Percentiles rank a stretch among this genome's conserved stretches.
Evolutionary conservation across 1,140 invertebrate genomes (phyloP).

Genomic region (Dryas iulia): DNA sequence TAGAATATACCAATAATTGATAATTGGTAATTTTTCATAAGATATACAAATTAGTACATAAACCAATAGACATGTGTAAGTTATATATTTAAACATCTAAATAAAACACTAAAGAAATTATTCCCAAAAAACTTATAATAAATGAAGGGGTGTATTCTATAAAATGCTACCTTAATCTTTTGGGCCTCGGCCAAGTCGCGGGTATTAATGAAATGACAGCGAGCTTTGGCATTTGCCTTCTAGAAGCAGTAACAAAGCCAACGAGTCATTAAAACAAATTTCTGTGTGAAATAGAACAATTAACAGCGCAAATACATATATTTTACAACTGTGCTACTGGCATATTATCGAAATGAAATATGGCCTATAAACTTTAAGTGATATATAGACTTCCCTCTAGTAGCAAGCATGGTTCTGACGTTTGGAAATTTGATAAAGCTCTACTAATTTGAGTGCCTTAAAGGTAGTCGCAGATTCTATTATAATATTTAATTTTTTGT

Average conservation of each 20-base stretch:
- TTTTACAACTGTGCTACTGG: too few relatives aligned
- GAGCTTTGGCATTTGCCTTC: background rate
- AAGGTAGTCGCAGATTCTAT: background rate
- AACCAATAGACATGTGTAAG: too few relatives aligned
- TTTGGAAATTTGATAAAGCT: background rate
- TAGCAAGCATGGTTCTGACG: background rate
- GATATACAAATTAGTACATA: too few relatives aligned
- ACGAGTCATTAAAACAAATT: background rate
- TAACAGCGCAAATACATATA: too few relatives aligned
- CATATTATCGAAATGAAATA: too few relatives aligned
- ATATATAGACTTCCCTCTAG: background rate
- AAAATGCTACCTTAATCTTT: conserved; percentile 2
- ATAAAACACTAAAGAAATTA: background rate
- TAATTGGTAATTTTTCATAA: too few relatives aligned
- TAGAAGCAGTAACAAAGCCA: background rate
- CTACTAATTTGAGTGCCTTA: background rate
- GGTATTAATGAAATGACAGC: background rate
- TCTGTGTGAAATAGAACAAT: too few relatives aligned
- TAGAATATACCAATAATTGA: too few relatives aligned
- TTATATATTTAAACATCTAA: too few relatives aligned
- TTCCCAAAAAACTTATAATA: background rate
- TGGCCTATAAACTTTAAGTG: too few relatives aligned
- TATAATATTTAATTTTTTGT: background rate
- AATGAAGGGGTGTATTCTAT: background rate
- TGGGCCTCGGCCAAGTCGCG: background rate